Evolutionary conservation across 2,888 invertebrate species (phyloP).

Genomic region (Sinohyriopsis cumingii): DNA sequence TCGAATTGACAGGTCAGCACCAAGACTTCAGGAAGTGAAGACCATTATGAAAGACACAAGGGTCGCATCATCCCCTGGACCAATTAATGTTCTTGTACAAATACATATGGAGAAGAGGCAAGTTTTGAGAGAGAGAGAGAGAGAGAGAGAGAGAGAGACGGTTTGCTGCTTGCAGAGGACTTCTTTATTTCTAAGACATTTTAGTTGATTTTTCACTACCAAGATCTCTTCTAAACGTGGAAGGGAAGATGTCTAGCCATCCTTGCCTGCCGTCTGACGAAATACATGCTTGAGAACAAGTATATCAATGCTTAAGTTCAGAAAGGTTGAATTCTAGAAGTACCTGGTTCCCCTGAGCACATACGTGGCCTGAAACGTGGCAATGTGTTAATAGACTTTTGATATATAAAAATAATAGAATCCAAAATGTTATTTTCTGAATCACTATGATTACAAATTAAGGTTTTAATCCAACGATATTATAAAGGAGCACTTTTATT

Average conservation of each 20-base stretch:
- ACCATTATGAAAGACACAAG: slow-evolving; percentile 12
- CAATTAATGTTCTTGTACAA: slow-evolving; percentile 14
- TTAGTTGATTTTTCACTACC: no score
- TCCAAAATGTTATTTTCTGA: no score
- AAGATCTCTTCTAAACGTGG: slow-evolving; percentile 24
- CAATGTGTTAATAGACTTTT: no score
- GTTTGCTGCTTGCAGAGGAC: slow-evolving; percentile 12
- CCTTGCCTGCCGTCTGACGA: slow-evolving; percentile 12
- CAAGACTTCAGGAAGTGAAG: slow-evolving; percentile 14
- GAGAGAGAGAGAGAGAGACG: no score
- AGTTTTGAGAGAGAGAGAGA: neutral
- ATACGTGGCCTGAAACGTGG: slow-evolving; percentile 3
- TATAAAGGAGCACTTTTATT: no score
- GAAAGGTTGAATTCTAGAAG: slow-evolving; percentile 20
- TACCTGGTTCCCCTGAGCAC: slow-evolving; percentile 22
- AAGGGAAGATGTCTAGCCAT: slow-evolving; percentile 24
- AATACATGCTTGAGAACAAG: slow-evolving; percentile 9
- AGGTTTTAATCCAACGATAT: no score
- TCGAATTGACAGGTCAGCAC: slow-evolving; percentile 3
- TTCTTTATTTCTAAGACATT: slow-evolving; percentile 27
- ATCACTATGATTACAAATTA: no score
- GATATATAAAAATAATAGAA: no score
- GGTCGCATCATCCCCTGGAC: slow-evolving; percentile 20
- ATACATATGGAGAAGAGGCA: slow-evolving; percentile 19
- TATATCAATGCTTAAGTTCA: slow-evolving; percentile 22